Percentiles rank a stretch among this genome's conserved stretches.
Evolutionary conservation across 2,797 vertebrate genomes (phyloP).

Genomic region (Dendrocincla tyrannina): DNA sequence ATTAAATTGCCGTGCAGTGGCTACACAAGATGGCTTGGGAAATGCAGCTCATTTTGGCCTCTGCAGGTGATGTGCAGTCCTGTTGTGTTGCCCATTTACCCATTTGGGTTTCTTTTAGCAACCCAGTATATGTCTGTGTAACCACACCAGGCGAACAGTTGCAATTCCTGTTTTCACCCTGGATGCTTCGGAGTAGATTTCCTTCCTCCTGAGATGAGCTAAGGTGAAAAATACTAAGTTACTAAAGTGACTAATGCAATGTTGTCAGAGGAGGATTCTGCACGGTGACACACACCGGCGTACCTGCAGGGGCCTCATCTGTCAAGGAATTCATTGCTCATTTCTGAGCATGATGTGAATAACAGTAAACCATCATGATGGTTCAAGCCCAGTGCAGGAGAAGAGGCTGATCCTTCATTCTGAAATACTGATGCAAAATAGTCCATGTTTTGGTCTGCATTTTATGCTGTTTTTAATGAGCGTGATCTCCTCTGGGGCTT

Average conservation of each 20-base stretch:
- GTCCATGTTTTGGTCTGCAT: background rate
- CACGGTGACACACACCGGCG: background rate
- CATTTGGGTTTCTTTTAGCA: background rate
- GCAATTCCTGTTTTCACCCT: background rate
- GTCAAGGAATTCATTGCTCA: conserved; percentile 55
- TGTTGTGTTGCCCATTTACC: background rate
- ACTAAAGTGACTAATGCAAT: conserved; percentile 59
- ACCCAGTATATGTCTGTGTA: rapidly evolving
- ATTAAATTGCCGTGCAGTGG: background rate
- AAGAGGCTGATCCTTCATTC: background rate
- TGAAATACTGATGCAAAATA: background rate
- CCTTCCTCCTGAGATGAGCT: conserved; percentile 36
- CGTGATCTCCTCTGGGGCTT: background rate
- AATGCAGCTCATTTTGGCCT: background rate
- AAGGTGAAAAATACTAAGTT: conserved; percentile 53
- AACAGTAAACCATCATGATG: conserved; percentile 42
- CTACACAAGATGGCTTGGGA: background rate
- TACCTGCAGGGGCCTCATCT: conserved; percentile 60
- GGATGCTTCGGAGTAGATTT: conserved; percentile 17
- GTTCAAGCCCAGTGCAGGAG: background rate
- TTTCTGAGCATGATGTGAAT: conserved; percentile 51
- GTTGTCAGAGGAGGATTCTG: conserved; percentile 56
- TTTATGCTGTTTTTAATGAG: background rate
- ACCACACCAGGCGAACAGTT: background rate
- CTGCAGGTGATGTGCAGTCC: background rate